Evolutionary conservation across 2,888 invertebrate species (phyloP), one percentile per base, ranked within the genome.

Genomic region (Torymus aiolomorphi): DNA sequence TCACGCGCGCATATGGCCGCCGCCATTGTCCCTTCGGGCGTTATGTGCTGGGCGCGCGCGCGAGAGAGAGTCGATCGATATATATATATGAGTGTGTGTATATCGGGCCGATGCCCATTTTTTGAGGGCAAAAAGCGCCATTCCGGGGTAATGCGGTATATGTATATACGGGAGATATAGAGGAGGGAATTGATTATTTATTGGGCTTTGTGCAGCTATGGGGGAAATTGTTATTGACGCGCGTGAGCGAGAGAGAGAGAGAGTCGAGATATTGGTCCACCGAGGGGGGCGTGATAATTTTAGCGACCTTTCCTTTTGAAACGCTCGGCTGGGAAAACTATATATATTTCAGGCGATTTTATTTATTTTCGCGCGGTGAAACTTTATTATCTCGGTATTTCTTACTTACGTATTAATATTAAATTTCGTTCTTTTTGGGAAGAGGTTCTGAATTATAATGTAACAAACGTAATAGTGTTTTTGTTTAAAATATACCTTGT

Each of bases 141-240:
- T 76, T 76, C 65, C 14, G 16, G 13, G n/a, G 51, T 52, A 20
- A 59, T 61, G 69, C 12, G 49, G n/a, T 24, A 42, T 13, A 42
- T n/a, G 31, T 18, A 52, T n/a, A 49, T 42, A 42, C 8, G 42
- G 42, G 8, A 42, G 42, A 42, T 42, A 42, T 42, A 24, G 14
- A 18, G 42, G 56, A 24, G 70, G 54, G 20, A 69, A 76, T 63
- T 62, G 31, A 70, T 76, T 76, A 69, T 76, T 76, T 70, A 70
- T 70, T 57, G 57, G 18, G 3, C 11, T 61, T 75, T 57, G 42
- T 52, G 56, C 20, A 31, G 2, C 10, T 18, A 56, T 24, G 5
- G 70, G 69, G 76, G 56, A 54, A 13, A 56, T 63, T 63, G 63
- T 56, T 63, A 70, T 56, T 70, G 63, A 5, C 18, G 12, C 4